phyloP scores from a whole-genome alignment of 2,888 invertebrate genomes.

The Lagria hirta region DNA sequence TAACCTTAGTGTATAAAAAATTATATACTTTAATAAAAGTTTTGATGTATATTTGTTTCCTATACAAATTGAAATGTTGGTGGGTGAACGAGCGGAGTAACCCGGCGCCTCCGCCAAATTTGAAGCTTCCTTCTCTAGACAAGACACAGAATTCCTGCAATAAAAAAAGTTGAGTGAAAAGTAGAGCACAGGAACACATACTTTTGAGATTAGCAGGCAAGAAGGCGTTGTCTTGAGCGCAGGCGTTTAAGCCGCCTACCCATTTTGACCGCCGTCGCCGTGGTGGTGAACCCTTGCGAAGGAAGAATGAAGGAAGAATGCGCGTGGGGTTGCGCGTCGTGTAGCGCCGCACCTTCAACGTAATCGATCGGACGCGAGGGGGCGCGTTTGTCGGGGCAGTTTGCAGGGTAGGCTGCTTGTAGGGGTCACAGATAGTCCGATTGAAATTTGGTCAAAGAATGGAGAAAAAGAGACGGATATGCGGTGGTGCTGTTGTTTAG shows the following conservation, averaged over 20 bases:
- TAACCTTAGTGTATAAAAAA: no score
- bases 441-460: constrained; percentile 49
- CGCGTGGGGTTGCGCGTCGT: constrained; percentile 24
- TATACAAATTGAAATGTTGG: no score
- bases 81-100: no score
- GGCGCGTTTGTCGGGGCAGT: constrained; percentile 51
- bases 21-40: no score
- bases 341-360: constrained; percentile 39
- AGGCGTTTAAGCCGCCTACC: constrained; percentile 15
- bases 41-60: no score
- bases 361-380: constrained; percentile 49
- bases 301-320: no score
- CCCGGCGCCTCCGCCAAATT: no score
- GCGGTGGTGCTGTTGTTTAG: constrained; percentile 46
- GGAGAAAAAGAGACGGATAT: constrained; percentile 50
- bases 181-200: constrained; percentile 6
- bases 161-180: no score
- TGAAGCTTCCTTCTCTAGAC: no score
- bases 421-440: constrained; percentile 49
- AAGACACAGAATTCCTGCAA: no score
- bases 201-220: constrained; percentile 12
- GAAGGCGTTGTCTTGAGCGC: constrained; percentile 12
- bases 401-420: constrained; percentile 52
- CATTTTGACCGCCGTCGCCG: constrained; percentile 4
- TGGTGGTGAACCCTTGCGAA: no score